A percentile compares a stretch with the other conserved stretches of the same genome.
Evolutionary conservation across 2,113 vertebrate genomes (phyloP).

Genomic region (Pungitius pungitius): DNA sequence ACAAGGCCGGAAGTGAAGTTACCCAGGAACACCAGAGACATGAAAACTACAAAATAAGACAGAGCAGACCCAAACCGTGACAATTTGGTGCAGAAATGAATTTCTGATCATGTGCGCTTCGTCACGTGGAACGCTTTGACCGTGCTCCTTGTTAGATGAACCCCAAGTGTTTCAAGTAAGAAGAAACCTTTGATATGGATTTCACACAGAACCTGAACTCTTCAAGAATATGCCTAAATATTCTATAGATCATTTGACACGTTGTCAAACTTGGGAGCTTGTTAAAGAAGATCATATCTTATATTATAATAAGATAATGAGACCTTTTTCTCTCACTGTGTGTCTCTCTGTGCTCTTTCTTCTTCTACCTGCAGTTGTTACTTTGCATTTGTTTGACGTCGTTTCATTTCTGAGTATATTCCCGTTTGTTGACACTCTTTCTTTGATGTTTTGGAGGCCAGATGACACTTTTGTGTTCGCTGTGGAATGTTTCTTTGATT

Average conservation of each 20-base stretch:
- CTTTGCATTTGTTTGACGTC: not conserved
- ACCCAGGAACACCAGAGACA: no score
- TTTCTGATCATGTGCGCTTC: no score
- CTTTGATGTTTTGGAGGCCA: not conserved
- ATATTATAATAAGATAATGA: not conserved
- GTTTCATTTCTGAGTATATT: not conserved
- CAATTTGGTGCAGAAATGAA: no score
- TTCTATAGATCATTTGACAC: not conserved
- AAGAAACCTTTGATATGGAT: no score
- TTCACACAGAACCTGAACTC: not conserved
- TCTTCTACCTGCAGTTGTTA: not conserved
- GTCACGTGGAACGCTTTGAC: no score
- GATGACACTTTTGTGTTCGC: not conserved
- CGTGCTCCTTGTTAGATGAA: no score
- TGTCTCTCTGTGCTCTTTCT: not conserved
- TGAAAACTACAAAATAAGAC: no score
- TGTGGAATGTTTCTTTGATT: not conserved
- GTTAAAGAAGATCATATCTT: no score
- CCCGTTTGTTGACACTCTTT: not conserved
- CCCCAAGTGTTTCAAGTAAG: not conserved
- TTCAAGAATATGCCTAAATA: no score
- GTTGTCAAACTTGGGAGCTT: not conserved
- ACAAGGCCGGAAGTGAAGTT: no score
- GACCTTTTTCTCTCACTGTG: not conserved
- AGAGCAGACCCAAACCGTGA: no score